These are phyloP conservation scores for Baccha elongata DNA, from an alignment of 2,888 invertebrate species.

Conservation along the genomic window DNA sequence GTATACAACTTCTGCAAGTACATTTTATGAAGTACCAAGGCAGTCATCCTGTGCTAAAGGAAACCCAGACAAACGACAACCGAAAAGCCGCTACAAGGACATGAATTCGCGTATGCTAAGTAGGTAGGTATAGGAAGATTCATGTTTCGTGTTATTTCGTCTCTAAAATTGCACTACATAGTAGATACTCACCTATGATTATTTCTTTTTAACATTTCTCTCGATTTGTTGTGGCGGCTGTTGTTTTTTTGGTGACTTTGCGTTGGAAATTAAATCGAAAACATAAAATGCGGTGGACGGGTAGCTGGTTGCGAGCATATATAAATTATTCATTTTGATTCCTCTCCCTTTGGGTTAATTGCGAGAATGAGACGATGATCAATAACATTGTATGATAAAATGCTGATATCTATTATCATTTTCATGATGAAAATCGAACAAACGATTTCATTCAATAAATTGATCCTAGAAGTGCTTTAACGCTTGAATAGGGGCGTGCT, in stretches of 20 bases:
- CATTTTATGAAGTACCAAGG: slow-evolving; percentile 13
- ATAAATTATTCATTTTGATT: slow-evolving; percentile 71
- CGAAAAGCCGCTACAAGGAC: slow-evolving; percentile 52
- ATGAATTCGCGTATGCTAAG: background rate
- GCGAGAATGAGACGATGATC: slow-evolving; percentile 19
- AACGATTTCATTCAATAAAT: slow-evolving; percentile 59
- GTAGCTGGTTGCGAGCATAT: slow-evolving; percentile 66
- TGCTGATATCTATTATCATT: slow-evolving; percentile 42
- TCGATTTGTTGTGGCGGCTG: slow-evolving; percentile 69
- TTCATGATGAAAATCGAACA: slow-evolving; percentile 26
- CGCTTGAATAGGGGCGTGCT: slow-evolving; percentile 23
- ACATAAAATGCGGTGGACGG: slow-evolving; percentile 71
- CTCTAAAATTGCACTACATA: slow-evolving; percentile 7
- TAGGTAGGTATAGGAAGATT: slow-evolving; percentile 13
- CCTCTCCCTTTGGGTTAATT: slow-evolving; percentile 55
- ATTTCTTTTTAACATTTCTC: slow-evolving; percentile 72
- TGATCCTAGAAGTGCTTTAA: slow-evolving; percentile 28
- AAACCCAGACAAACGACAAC: background rate
- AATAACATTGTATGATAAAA: slow-evolving; percentile 61
- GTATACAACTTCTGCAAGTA: slow-evolving; percentile 40
- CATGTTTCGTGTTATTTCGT: background rate
- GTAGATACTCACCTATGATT: slow-evolving; percentile 57
- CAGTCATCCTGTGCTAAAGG: background rate
- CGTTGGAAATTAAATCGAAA: slow-evolving; percentile 66
- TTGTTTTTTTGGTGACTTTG: slow-evolving; percentile 58